Percentiles rank a stretch among this genome's conserved stretches.
Conservation (phyloP, 2,888 invertebrate species). For the Papilio gigon region DNA sequence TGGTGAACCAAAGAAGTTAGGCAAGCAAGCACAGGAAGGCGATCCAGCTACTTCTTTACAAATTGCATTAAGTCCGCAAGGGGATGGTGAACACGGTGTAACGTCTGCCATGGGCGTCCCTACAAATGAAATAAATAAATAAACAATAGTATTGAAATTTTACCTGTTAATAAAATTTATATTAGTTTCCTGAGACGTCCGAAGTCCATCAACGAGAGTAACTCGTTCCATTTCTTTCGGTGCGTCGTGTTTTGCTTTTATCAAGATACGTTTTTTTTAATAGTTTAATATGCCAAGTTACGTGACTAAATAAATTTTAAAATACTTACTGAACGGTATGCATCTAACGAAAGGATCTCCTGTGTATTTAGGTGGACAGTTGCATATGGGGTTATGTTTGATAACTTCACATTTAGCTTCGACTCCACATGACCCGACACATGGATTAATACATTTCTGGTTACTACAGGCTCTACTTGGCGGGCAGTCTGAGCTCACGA, state of each 20-base stretch:
- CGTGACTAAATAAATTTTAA: conserved; percentile 13
- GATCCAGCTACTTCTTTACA: conserved; percentile 81
- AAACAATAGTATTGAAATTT: not conserved
- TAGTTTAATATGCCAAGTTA: no score
- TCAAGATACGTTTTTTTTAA: no score
- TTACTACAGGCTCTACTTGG: conserved; percentile 87
- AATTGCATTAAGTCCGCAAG: conserved; percentile 85
- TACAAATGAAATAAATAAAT: conserved; percentile 45
- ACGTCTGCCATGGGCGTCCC: conserved; percentile 78
- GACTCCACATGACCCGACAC: conserved; percentile 88
- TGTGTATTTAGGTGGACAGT: conserved; percentile 85
- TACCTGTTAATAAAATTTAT: no score
- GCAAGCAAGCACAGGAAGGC: conserved; percentile 87
- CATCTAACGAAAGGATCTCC: conserved; percentile 91
- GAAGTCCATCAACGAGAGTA: no score
- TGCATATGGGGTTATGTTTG: conserved; percentile 90
- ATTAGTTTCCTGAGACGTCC: conserved; percentile 27
- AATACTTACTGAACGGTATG: conserved; percentile 69
- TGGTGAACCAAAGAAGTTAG: conserved; percentile 87
- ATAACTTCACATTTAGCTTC: conserved; percentile 88
- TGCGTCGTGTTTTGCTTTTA: no score
- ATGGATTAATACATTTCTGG: conserved; percentile 89
- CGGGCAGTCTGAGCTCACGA: conserved; percentile 88
- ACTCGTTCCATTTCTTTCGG: no score
- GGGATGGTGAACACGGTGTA: conserved; percentile 86